These are phyloP conservation scores for Tolypeutes matacus DNA, from an alignment of 2,797 vertebrate genomes.

Conservation along the genomic window DNA sequence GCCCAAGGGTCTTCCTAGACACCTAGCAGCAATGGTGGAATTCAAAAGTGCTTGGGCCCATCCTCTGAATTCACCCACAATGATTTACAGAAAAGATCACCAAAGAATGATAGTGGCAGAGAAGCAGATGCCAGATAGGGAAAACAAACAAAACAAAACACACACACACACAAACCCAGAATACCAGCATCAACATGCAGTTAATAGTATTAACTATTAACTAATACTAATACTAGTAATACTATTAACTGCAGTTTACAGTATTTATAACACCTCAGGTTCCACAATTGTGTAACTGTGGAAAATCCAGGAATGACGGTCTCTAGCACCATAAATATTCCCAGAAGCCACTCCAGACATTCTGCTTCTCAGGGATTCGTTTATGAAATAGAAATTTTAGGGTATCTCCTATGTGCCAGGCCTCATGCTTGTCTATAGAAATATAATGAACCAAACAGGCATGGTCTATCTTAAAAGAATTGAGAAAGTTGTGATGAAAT, in stretches of 20 bases:
- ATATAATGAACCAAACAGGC: not conserved
- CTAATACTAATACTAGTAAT: no score
- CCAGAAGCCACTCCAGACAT: not conserved
- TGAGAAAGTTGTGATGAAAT: slow-evolving; percentile 13
- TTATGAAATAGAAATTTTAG: not conserved
- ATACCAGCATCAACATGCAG: not conserved
- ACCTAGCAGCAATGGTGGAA: not conserved
- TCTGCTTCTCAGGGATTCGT: not conserved
- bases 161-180: not conserved
- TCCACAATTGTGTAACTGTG: not conserved
- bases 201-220: no score
- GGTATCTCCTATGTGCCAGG: not conserved
- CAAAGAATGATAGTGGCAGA: not conserved
- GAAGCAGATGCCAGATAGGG: not conserved
- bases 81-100: not conserved
- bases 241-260: not conserved
- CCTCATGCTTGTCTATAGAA: not conserved
- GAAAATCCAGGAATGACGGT: not conserved
- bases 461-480: not conserved
- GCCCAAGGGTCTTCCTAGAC: not conserved
- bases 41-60: not conserved
- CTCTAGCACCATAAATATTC: not conserved
- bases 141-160: no score
- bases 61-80: not conserved
- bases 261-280: not conserved